phyloP scores from a whole-genome alignment of 1,140 invertebrate species.

The Aleiodes sp. region DNA sequence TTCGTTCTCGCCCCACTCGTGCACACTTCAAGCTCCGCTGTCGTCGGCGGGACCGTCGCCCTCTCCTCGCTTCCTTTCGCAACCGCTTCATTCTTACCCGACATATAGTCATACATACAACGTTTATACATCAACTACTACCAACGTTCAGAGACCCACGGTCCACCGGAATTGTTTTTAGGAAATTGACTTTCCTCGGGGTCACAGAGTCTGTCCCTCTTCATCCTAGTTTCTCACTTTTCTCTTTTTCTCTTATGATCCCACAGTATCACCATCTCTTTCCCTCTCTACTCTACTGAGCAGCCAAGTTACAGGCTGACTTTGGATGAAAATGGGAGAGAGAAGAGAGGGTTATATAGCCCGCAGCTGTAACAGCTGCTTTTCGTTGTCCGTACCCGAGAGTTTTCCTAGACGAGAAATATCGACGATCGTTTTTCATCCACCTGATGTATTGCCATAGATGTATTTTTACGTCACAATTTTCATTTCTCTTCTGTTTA shows the following conservation, averaged over 20 bases:
- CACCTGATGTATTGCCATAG: constrained; percentile 4
- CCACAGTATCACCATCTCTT: neutral
- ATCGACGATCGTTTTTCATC: constrained; percentile 19
- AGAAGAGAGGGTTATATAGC: constrained; percentile 8
- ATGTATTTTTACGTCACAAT: neutral
- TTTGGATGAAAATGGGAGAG: neutral
- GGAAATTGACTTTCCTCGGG: constrained; percentile 11
- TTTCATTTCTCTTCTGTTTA: neutral
- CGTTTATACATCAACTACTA: constrained; percentile 12
- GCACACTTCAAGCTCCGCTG: too few relatives aligned
- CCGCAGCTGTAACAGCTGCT: constrained; percentile 20
- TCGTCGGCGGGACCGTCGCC: neutral
- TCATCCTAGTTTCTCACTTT: neutral
- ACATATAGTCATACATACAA: neutral
- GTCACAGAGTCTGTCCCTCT: neutral
- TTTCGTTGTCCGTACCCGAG: constrained; percentile 8
- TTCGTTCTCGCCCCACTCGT: neutral
- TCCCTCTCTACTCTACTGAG: neutral
- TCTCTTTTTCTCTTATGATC: neutral
- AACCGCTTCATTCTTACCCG: neutral
- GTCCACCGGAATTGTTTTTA: constrained; percentile 18
- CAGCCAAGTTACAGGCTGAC: neutral
- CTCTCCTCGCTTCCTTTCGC: neutral
- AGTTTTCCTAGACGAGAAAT: neutral
- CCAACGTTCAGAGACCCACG: neutral